Percentiles rank a stretch among this genome's conserved stretches.
Conservation (phyloP, 2,113 vertebrate species). For the Neofelis nebulosa region DNA sequence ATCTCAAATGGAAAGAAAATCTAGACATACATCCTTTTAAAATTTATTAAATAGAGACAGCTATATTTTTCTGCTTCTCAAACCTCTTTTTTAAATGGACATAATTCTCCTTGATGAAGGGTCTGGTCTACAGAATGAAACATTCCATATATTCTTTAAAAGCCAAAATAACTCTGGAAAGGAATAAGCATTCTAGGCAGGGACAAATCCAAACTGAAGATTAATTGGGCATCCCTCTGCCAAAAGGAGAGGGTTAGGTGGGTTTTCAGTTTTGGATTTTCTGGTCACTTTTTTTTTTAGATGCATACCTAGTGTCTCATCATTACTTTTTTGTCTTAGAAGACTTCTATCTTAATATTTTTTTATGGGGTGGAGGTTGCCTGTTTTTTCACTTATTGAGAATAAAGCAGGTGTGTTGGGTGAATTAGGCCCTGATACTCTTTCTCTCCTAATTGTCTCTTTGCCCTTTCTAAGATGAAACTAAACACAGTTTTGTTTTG, state of each 20-base stretch:
- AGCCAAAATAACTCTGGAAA: constrained; percentile 79
- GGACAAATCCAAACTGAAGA: constrained; percentile 61
- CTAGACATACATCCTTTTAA: constrained; percentile 43
- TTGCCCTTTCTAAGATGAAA: constrained; percentile 46
- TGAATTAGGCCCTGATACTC: background rate
- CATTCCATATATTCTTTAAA: constrained; percentile 69
- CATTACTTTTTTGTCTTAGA: constrained; percentile 8
- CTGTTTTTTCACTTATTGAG: constrained; percentile 9
- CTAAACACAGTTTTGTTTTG: constrained; percentile 22
- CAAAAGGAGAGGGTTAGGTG: constrained; percentile 63
- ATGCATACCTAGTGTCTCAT: background rate
- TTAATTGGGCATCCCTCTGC: constrained; percentile 64
- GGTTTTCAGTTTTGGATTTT: constrained; percentile 52
- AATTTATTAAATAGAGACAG: constrained; percentile 54
- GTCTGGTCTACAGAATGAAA: constrained; percentile 60
- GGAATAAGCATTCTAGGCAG: constrained; percentile 51
- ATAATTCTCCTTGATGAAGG: constrained; percentile 73
- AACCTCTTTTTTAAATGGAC: constrained; percentile 59
- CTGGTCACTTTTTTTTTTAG: background rate
- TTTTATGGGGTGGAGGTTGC: background rate
- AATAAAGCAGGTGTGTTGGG: background rate
- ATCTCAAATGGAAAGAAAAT: constrained; percentile 65
- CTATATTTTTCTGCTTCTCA: constrained; percentile 73
- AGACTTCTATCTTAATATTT: constrained; percentile 1
- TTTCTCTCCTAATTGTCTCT: background rate